phyloP scores from a whole-genome alignment of 1,140 invertebrate species.

The Nasonia longicornis region DNA sequence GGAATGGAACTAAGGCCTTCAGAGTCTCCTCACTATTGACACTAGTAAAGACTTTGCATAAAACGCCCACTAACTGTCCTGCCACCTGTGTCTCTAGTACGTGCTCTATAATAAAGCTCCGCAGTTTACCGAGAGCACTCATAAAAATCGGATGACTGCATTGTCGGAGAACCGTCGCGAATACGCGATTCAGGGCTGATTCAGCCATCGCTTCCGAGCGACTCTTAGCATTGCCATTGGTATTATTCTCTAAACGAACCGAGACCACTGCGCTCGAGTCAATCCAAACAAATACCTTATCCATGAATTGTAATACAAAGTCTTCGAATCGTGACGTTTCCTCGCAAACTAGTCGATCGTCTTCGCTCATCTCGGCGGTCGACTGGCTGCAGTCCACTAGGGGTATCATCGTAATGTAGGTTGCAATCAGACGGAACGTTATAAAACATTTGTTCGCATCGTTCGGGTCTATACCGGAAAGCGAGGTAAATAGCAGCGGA shows the following conservation, averaged over 20 bases:
- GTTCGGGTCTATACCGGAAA: conserved; percentile 93
- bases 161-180: conserved; percentile 66
- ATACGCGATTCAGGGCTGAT: conserved; percentile 67
- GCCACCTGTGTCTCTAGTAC: conserved; percentile 87
- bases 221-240: conserved; percentile 69
- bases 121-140: conserved; percentile 80
- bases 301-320: conserved; percentile 88
- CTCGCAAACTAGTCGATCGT: conserved; percentile 82
- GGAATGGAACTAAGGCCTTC: conserved; percentile 78
- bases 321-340: conserved; percentile 88
- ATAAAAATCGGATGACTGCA: conserved; percentile 70
- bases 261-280: conserved; percentile 80
- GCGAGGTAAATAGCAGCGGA: conserved; percentile 80
- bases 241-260: conserved; percentile 73
- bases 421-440: conserved; percentile 83
- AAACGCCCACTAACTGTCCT: conserved; percentile 77
- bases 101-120: conserved; percentile 77
- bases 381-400: conserved; percentile 87
- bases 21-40: conserved; percentile 77
- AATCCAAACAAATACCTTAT: conserved; percentile 80
- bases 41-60: conserved; percentile 77
- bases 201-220: conserved; percentile 80
- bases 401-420: conserved; percentile 82
- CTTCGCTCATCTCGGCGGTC: conserved; percentile 74
- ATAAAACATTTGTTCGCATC: conserved; percentile 87